phyloP scores from a whole-genome alignment of 2,888 invertebrate species.

The Aphodius sticticus region DNA sequence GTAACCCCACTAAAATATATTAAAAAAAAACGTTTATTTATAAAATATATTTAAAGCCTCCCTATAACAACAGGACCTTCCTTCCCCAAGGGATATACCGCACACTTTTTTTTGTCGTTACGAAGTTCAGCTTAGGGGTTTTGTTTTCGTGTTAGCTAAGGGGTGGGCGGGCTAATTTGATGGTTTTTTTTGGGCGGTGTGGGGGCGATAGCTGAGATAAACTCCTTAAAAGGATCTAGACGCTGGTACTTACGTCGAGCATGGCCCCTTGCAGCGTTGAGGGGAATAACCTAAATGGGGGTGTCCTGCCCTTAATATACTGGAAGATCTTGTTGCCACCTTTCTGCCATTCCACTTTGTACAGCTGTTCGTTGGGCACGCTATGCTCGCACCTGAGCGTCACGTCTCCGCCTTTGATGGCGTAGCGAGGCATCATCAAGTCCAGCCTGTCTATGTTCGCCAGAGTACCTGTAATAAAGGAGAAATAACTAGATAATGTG shows the following conservation, averaged over 20 bases:
- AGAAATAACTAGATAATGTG: neutral
- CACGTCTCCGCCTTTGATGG: constrained; percentile 75
- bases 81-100: neutral
- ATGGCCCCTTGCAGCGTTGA: constrained; percentile 70
- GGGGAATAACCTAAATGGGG: constrained; percentile 74
- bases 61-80: neutral
- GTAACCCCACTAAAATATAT: too few species aligned
- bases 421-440: constrained; percentile 67
- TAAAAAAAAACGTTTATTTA: neutral
- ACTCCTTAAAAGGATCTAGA: neutral
- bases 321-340: constrained; percentile 80
- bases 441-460: constrained; percentile 58
- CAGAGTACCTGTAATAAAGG: constrained; percentile 36
- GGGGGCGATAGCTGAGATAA: neutral
- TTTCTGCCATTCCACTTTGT: constrained; percentile 80
- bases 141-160: neutral
- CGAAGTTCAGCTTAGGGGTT: neutral
- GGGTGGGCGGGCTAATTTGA: neutral
- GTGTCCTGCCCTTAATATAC: constrained; percentile 79
- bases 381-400: constrained; percentile 79
- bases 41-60: neutral
- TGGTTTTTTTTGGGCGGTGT: neutral
- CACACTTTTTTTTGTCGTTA: neutral
- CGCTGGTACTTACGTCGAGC: constrained; percentile 73
- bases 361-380: constrained; percentile 75